A percentile compares a stretch with the other conserved stretches of the same genome.
Conservation (phyloP, 1,140 invertebrate species). For the Bilobella aurantiaca region DNA sequence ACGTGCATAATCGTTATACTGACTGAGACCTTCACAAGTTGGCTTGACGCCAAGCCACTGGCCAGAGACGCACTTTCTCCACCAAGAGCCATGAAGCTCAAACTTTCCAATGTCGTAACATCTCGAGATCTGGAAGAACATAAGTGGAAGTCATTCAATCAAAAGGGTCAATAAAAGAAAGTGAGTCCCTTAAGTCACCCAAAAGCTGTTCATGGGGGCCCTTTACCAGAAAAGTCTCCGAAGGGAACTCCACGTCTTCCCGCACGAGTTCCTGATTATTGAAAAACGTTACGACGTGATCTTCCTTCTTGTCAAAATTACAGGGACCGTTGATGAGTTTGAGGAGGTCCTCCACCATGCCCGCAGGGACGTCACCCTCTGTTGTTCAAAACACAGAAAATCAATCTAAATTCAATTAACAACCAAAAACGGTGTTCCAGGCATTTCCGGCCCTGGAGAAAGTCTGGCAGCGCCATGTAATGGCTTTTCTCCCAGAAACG, state of each 20-base stretch:
- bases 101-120: conserved; percentile 71
- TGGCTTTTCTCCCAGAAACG: background rate
- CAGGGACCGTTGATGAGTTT: conserved; percentile 57
- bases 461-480: background rate
- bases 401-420: background rate
- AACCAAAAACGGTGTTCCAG: background rate
- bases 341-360: conserved; percentile 6
- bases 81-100: conserved; percentile 48
- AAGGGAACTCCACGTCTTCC: conserved; percentile 61
- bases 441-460: background rate
- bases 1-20: conserved; percentile 74
- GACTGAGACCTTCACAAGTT: conserved; percentile 65
- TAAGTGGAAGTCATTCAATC: conserved; percentile 7
- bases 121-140: conserved; percentile 41
- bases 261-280: conserved; percentile 64
- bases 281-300: conserved; percentile 65
- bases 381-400: background rate
- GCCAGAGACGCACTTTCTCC: conserved; percentile 57
- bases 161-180: conserved; percentile 16
- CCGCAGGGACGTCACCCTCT: conserved; percentile 18
- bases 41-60: conserved; percentile 68
- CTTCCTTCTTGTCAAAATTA: conserved; percentile 60
- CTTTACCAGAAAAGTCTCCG: conserved; percentile 56
- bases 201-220: background rate
- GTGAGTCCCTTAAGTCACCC: background rate